Percentiles rank a stretch among this genome's conserved stretches.
Evolutionary conservation across 2,797 vertebrate species (phyloP).

Genomic region (Thripadectes ignobilis): DNA sequence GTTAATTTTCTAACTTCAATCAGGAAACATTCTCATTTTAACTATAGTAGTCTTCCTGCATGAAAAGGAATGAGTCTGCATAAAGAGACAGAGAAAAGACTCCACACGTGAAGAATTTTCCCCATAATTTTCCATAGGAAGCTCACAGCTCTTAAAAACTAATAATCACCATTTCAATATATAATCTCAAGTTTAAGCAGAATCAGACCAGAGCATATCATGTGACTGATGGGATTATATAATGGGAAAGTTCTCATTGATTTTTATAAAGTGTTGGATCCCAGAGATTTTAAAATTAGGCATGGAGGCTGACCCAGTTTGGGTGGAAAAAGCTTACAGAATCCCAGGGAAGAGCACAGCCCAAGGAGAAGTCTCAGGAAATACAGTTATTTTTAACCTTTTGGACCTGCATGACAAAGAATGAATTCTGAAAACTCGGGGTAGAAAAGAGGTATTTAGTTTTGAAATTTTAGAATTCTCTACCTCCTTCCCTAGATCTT

Average conservation of each 20-base stretch:
- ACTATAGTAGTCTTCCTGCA: neutral
- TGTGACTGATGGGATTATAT: constrained; percentile 62
- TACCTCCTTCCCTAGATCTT: neutral
- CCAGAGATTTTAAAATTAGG: constrained; percentile 73
- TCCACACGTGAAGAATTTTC: constrained; percentile 7
- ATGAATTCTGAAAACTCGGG: constrained; percentile 63
- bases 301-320: constrained; percentile 62
- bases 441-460: constrained; percentile 31
- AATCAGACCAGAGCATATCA: constrained; percentile 31
- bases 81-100: constrained; percentile 31
- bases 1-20: neutral
- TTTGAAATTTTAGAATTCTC: constrained; percentile 31
- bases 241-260: constrained; percentile 59
- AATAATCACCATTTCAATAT: constrained; percentile 69
- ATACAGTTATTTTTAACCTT: constrained; percentile 74
- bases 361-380: constrained; percentile 63
- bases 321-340: constrained; percentile 59
- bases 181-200: constrained; percentile 63
- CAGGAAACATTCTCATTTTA: neutral
- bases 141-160: constrained; percentile 63
- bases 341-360: constrained; percentile 59
- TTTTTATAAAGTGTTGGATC: constrained; percentile 58
- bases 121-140: constrained; percentile 44
- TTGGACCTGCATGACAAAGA: constrained; percentile 50
- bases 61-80: constrained; percentile 39